These are phyloP conservation scores for Halesus radiatus DNA, from an alignment of 1,140 invertebrate genomes.

Conservation along the genomic window DNA sequence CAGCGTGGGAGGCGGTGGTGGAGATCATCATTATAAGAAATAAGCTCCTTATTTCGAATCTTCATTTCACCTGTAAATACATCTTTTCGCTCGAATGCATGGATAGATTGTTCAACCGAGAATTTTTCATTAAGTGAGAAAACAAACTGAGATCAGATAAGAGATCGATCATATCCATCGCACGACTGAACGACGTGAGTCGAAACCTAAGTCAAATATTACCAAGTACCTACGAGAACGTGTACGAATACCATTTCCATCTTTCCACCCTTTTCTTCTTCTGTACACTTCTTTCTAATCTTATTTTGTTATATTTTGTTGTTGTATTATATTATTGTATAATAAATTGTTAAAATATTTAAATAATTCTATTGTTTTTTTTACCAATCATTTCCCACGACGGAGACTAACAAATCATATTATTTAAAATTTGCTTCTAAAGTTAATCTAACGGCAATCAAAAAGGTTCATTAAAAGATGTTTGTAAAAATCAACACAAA, in stretches of 20 bases:
- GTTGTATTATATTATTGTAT: slow-evolving; percentile 35
- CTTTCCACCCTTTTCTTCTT: slow-evolving; percentile 17
- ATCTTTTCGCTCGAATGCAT: slow-evolving; percentile 11
- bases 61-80: slow-evolving; percentile 36
- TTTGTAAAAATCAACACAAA: no score
- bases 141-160: background rate
- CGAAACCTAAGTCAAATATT: slow-evolving; percentile 37
- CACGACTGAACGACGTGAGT: slow-evolving; percentile 27
- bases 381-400: no score
- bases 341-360: slow-evolving; percentile 35
- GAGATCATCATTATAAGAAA: slow-evolving; percentile 30
- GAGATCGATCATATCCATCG: background rate
- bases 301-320: slow-evolving; percentile 30
- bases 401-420: no score
- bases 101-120: background rate
- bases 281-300: slow-evolving; percentile 34
- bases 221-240: slow-evolving; percentile 39
- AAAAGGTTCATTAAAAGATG: no score
- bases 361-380: background rate
- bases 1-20: slow-evolving; percentile 25
- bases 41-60: background rate
- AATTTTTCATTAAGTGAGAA: background rate
- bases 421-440: no score
- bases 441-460: no score
- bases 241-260: slow-evolving; percentile 11